Evolutionary conservation across 2,797 vertebrate species (phyloP).

Genomic region (Diceros bicornis): DNA sequence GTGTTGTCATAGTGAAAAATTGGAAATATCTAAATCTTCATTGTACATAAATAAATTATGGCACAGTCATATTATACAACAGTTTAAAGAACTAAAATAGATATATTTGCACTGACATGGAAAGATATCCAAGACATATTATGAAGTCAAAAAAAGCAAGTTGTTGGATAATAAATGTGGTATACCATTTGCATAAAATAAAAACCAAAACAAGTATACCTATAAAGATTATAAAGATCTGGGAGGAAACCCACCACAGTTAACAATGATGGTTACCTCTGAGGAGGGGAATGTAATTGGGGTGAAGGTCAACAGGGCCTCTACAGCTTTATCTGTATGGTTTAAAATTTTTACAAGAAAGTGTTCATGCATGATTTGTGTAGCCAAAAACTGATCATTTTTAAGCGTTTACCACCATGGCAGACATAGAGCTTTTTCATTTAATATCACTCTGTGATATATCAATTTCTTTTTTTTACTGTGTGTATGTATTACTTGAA

Average conservation of each 20-base stretch:
- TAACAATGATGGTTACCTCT: background rate
- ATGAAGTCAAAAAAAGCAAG: conserved; percentile 59
- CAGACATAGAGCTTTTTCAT: conserved; percentile 43
- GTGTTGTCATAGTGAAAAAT: background rate
- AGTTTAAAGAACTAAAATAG: conserved; percentile 44
- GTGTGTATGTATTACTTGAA: conserved; percentile 28
- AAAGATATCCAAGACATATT: conserved; percentile 25
- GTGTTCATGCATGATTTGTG: background rate
- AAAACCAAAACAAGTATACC: background rate
- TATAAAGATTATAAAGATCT: background rate
- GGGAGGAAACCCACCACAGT: background rate
- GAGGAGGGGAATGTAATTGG: background rate
- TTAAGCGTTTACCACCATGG: background rate
- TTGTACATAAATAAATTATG: conserved; percentile 20
- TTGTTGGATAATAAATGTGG: background rate
- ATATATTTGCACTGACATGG: background rate
- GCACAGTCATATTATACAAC: background rate
- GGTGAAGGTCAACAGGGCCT: background rate
- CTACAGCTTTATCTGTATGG: background rate
- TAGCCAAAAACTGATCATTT: conserved; percentile 9
- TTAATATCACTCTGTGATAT: conserved; percentile 13
- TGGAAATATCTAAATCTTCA: conserved; percentile 8
- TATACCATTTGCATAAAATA: conserved; percentile 9
- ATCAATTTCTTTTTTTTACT: background rate
- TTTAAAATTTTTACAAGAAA: conserved; percentile 52